Evolutionary conservation across 2,888 invertebrate species (phyloP).

Genomic region (Synergus laeviventris): DNA sequence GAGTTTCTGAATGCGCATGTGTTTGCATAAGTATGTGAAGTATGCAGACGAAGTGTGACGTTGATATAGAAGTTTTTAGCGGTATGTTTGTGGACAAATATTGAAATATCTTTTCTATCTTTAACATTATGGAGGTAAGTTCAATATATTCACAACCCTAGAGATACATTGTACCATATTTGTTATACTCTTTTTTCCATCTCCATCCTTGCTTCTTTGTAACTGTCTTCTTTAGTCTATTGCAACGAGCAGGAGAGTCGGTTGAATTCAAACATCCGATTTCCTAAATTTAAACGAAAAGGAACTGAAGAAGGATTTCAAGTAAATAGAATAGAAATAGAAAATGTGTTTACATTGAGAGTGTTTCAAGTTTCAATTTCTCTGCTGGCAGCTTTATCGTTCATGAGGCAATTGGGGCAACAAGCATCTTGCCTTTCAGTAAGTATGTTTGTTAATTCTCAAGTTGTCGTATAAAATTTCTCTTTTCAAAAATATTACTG

Average conservation of each 20-base stretch:
- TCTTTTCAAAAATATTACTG: background rate
- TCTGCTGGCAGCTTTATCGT: background rate
- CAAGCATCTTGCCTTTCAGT: background rate
- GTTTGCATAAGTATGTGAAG: background rate
- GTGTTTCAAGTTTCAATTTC: conserved; percentile 23
- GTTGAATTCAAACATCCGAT: conserved; percentile 39
- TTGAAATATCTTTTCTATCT: conserved; percentile 67
- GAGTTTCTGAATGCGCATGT: background rate
- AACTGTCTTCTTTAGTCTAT: conserved; percentile 34
- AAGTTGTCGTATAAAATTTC: background rate
- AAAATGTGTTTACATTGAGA: conserved; percentile 6
- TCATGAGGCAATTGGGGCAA: background rate
- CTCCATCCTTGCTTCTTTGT: conserved; percentile 15
- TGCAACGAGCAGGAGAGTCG: conserved; percentile 18
- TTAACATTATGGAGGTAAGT: conserved; percentile 62
- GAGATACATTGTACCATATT: conserved; percentile 19
- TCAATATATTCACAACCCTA: conserved; percentile 49
- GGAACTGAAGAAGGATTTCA: background rate
- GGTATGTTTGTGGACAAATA: conserved; percentile 62
- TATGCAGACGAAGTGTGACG: background rate
- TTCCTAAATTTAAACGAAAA: conserved; percentile 15
- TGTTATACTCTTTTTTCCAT: conserved; percentile 8
- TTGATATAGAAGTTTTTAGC: conserved; percentile 43
- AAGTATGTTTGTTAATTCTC: background rate
- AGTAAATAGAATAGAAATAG: conserved; percentile 2